Percentiles rank a stretch among this genome's conserved stretches.
Evolutionary conservation across 1,140 invertebrate genomes (phyloP).

Genomic region (Drosophila melanica): DNA sequence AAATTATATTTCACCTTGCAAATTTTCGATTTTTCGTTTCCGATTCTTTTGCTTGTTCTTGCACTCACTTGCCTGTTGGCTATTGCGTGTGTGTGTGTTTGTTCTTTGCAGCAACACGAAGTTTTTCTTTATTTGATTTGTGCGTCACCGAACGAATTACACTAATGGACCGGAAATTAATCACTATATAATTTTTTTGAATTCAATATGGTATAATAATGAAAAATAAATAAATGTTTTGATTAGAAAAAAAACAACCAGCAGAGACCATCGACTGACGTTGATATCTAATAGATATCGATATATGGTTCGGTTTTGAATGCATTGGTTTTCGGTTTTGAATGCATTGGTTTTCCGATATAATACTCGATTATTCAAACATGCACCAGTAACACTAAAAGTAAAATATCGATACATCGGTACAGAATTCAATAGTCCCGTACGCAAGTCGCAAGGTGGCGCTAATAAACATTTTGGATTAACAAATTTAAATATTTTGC

Average conservation of each 20-base stretch:
- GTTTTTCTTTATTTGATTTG: slow-evolving; percentile 48
- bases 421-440: background rate
- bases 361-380: background rate
- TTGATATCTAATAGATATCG: slow-evolving; percentile 34
- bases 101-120: slow-evolving; percentile 23
- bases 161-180: slow-evolving; percentile 17
- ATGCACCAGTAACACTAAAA: background rate
- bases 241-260: slow-evolving; percentile 52
- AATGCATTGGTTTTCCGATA: background rate
- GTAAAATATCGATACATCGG: background rate
- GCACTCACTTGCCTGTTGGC: slow-evolving; percentile 31
- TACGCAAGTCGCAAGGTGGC: background rate
- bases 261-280: slow-evolving; percentile 30
- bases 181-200: slow-evolving; percentile 28
- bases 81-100: slow-evolving; percentile 34
- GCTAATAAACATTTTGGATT: background rate
- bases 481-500: too few species aligned
- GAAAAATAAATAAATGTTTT: slow-evolving; percentile 43
- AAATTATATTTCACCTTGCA: slow-evolving; percentile 50
- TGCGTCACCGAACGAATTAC: slow-evolving; percentile 37
- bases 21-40: slow-evolving; percentile 47
- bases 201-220: slow-evolving; percentile 18
- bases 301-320: slow-evolving; percentile 6
- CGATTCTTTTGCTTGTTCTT: slow-evolving; percentile 32
- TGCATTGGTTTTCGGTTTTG: background rate